Conservation (phyloP, 2,797 vertebrate genomes). For the Pseudomugil tenellus region DNA sequence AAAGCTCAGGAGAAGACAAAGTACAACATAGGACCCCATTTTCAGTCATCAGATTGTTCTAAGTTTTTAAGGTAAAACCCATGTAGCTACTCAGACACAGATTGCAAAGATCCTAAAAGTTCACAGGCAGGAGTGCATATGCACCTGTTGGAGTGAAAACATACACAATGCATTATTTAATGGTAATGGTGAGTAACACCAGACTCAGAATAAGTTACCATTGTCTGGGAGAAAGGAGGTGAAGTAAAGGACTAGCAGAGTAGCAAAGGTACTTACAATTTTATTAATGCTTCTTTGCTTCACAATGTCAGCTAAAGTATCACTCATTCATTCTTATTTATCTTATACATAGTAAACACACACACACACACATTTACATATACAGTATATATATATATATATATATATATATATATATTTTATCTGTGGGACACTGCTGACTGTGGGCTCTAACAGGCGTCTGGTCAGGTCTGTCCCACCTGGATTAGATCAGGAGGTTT, state of each 20-base stretch:
- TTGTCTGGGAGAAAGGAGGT: constrained; percentile 7
- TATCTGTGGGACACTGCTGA: too few relatives aligned
- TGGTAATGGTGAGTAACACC: constrained; percentile 33
- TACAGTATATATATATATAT: too few relatives aligned
- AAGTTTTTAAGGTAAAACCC: constrained; percentile 38
- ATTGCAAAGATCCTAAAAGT: constrained; percentile 6
- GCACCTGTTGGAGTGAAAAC: constrained; percentile 26
- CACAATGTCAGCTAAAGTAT: too few relatives aligned
- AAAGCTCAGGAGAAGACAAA: constrained; percentile 53
- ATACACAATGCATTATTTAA: constrained; percentile 57
- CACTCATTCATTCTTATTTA: too few relatives aligned
- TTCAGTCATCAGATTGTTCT: constrained; percentile 35
- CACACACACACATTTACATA: too few relatives aligned
- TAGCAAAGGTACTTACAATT: too few relatives aligned
- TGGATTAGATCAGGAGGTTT: too few relatives aligned
- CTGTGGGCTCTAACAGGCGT: too few relatives aligned
- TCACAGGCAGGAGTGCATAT: neutral
- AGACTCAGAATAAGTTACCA: constrained; percentile 47
- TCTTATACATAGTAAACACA: too few relatives aligned
- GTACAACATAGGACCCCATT: constrained; percentile 61
- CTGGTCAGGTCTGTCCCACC: too few relatives aligned
- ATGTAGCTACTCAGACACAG: constrained; percentile 8
- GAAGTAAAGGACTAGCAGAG: neutral
- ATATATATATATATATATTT: too few relatives aligned
- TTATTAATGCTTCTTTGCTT: too few relatives aligned